These are phyloP conservation scores for Napeogenes sylphis DNA, from an alignment of 2,888 invertebrate species.

Conservation along the genomic window DNA sequence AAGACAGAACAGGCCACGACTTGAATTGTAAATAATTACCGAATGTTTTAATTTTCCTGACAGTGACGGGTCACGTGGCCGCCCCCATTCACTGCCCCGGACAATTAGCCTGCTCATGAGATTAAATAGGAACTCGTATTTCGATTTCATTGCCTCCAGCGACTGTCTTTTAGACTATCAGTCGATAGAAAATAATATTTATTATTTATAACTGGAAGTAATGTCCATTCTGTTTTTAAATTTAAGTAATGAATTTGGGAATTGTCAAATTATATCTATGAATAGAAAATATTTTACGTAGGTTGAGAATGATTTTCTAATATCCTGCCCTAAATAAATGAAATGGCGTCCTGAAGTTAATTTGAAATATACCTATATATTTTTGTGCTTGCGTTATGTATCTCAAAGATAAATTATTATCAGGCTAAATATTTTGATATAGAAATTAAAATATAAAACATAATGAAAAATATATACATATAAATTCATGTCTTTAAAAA, in stretches of 20 bases:
- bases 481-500: no score
- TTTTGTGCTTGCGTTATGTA: no score
- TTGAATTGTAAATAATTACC: constrained; percentile 66
- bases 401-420: no score
- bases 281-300: no score
- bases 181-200: constrained; percentile 40
- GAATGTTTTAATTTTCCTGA: constrained; percentile 78
- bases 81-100: constrained; percentile 58
- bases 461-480: no score
- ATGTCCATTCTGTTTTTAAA: neutral
- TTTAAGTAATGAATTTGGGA: neutral
- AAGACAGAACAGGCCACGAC: constrained; percentile 30
- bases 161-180: constrained; percentile 44
- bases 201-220: constrained; percentile 41
- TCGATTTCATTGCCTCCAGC: constrained; percentile 38
- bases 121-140: constrained; percentile 62
- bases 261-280: neutral
- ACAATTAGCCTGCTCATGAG: constrained; percentile 76
- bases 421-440: no score
- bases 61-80: constrained; percentile 77
- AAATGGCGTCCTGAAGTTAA: no score
- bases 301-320: no score
- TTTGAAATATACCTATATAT: no score
- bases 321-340: no score
- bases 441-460: no score